These are phyloP conservation scores for Poecile atricapillus DNA, from an alignment of 2,113 vertebrate genomes.

Conservation along the genomic window DNA sequence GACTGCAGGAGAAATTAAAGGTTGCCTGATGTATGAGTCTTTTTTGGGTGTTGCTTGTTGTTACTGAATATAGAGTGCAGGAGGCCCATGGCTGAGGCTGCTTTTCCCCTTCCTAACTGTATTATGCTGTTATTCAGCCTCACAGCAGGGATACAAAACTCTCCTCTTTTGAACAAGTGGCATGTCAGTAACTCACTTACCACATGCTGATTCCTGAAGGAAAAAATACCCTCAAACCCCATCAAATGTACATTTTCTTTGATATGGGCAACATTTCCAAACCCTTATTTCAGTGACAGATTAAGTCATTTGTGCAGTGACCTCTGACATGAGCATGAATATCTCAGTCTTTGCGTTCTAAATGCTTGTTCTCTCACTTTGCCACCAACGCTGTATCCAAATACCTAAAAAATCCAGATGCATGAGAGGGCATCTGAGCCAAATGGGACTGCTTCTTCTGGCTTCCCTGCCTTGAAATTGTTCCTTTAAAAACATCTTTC, in stretches of 20 bases:
- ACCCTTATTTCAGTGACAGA: conserved; percentile 21
- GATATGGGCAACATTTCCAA: conserved; percentile 16
- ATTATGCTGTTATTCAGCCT: conserved; percentile 66
- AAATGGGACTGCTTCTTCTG: not conserved
- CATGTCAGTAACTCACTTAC: conserved; percentile 33
- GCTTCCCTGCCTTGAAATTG: not conserved
- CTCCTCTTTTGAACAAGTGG: conserved; percentile 44
- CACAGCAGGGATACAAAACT: conserved; percentile 47
- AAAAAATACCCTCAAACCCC: not conserved
- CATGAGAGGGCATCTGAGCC: not conserved
- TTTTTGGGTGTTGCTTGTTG: not conserved
- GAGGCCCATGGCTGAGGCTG: not conserved
- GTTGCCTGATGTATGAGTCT: not conserved
- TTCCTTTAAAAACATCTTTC: not conserved
- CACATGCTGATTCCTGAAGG: conserved; percentile 38
- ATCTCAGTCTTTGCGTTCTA: not conserved
- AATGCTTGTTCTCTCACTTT: not conserved
- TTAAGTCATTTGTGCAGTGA: conserved; percentile 33
- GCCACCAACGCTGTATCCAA: not conserved
- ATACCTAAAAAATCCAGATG: not conserved
- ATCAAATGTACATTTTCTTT: conserved; percentile 46
- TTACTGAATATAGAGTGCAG: not conserved
- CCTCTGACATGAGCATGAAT: conserved; percentile 9
- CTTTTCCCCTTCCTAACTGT: not conserved
- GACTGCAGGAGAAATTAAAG: not conserved